Evolutionary conservation across 2,113 vertebrate species (phyloP).

Genomic region (Cairina moschata): DNA sequence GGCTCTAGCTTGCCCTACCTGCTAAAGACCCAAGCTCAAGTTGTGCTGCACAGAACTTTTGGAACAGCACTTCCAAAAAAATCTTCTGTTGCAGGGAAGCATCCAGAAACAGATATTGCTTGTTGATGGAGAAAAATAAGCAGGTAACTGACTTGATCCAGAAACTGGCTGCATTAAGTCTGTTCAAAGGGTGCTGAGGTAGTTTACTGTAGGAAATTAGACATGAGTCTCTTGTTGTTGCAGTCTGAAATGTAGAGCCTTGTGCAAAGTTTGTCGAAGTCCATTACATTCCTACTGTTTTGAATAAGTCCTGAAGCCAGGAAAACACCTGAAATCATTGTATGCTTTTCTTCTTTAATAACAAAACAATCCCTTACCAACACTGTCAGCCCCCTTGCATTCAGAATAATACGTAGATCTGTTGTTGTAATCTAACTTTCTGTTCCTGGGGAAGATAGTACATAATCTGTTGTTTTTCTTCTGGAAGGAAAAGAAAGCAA

Average conservation of each 20-base stretch:
- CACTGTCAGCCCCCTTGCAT: background rate
- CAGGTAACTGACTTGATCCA: background rate
- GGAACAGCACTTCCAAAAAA: background rate
- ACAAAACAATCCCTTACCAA: background rate
- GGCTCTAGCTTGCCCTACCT: background rate
- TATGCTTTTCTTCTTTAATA: background rate
- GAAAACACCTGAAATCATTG: background rate
- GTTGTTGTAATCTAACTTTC: background rate
- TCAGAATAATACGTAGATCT: background rate
- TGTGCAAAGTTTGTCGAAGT: background rate
- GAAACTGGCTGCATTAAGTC: background rate
- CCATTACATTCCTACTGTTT: background rate
- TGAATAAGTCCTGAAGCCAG: background rate
- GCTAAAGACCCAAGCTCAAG: background rate
- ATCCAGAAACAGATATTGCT: background rate
- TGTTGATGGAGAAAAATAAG: background rate
- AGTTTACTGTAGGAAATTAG: background rate
- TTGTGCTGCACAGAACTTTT: background rate
- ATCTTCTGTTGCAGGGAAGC: background rate
- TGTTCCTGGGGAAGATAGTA: background rate
- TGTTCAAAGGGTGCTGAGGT: background rate
- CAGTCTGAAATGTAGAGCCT: background rate
- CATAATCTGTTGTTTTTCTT: background rate
- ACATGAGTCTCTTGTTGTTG: background rate
- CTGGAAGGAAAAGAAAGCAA: background rate